These are phyloP conservation scores for Polypterus bichir DNA, from an alignment of 2,113 vertebrate genomes.

Conservation along the genomic window DNA sequence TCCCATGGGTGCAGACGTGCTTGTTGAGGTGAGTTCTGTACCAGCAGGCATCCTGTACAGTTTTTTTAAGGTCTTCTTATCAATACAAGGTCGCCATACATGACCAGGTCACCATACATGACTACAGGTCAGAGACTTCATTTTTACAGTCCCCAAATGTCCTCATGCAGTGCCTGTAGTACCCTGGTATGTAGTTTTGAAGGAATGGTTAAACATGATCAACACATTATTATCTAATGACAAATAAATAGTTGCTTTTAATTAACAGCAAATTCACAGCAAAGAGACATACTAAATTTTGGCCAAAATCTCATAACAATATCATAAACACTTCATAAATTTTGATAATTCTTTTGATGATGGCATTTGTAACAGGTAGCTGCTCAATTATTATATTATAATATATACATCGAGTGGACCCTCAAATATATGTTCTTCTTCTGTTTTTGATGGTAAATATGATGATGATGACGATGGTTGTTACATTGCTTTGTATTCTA, in stretches of 20 bases:
- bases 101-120: conserved; percentile 16
- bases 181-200: conserved; percentile 5
- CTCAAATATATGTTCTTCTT: not conserved
- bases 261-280: not conserved
- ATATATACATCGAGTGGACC: conserved; percentile 8
- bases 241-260: not conserved
- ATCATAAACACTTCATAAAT: conserved; percentile 11
- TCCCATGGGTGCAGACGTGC: conserved; percentile 11
- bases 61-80: conserved; percentile 13
- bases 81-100: conserved; percentile 12
- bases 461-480: conserved; percentile 3
- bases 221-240: conserved; percentile 1
- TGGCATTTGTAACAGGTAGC: conserved; percentile 8
- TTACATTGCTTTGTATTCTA: conserved; percentile 12
- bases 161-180: conserved; percentile 12
- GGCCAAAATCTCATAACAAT: conserved; percentile 5
- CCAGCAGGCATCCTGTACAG: not conserved
- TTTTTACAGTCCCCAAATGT: conserved; percentile 8
- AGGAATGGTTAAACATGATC: conserved; percentile 6
- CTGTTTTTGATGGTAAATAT: not conserved
- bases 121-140: conserved; percentile 12
- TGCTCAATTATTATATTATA: conserved; percentile 2
- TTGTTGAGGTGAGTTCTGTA: conserved; percentile 11
- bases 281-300: not conserved
- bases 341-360: conserved; percentile 3